phyloP scores from a whole-genome alignment of 2,113 vertebrate genomes.

The Percina caprodes region DNA sequence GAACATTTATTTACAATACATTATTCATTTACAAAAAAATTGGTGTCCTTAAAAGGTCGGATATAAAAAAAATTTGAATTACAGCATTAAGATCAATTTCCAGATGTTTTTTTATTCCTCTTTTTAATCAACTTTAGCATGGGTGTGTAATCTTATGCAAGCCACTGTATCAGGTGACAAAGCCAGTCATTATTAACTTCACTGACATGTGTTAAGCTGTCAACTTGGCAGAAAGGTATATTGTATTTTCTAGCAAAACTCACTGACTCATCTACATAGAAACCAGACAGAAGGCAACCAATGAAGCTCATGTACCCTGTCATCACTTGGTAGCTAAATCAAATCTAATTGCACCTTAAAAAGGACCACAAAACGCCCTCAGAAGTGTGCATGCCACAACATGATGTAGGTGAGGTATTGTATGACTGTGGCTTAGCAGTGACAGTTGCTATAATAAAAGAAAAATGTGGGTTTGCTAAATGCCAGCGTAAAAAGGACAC shows the following conservation, averaged over 20 bases:
- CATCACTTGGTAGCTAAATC: conserved; percentile 71
- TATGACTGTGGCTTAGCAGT: conserved; percentile 36
- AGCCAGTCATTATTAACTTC: conserved; percentile 14
- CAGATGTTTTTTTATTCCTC: too few species aligned
- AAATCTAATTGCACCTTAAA: conserved; percentile 72
- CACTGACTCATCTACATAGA: conserved; percentile 49
- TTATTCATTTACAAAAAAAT: too few species aligned
- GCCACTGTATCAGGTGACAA: conserved; percentile 16
- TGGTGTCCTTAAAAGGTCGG: too few species aligned
- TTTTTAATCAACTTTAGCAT: too few species aligned
- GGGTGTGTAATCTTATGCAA: too few species aligned
- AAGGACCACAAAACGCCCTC: conserved; percentile 61
- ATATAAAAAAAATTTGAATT: too few species aligned
- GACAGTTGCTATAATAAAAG: conserved; percentile 51
- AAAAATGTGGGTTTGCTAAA: conserved; percentile 51
- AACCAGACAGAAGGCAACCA: conserved; percentile 58
- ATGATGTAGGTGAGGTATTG: conserved; percentile 66
- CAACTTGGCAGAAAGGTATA: conserved; percentile 19
- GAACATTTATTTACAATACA: too few species aligned
- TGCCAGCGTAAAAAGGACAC: conserved; percentile 35
- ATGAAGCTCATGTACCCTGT: conserved; percentile 51
- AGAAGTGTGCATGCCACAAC: conserved; percentile 68
- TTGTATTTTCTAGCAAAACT: conserved; percentile 46
- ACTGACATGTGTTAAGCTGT: conserved; percentile 8
- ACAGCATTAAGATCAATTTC: too few species aligned